Evolutionary conservation across 2,888 invertebrate genomes (phyloP).

Genomic region (Laspeyria flexula): DNA sequence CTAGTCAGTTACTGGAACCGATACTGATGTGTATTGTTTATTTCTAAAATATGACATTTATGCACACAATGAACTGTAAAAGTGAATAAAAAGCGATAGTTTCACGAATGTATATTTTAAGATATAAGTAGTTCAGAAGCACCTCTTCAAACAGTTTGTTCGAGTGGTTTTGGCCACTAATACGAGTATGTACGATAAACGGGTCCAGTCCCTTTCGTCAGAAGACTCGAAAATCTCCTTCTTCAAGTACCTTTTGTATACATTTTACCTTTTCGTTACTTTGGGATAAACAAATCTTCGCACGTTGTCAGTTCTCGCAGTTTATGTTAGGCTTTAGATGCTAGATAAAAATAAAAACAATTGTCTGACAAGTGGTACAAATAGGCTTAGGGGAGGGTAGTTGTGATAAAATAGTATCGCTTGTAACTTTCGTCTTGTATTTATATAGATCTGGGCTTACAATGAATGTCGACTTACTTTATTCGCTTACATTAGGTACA

Average conservation of each 20-base stretch:
- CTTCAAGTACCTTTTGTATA: slow-evolving; percentile 11
- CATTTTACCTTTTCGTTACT: slow-evolving; percentile 6
- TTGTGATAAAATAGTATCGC: not conserved
- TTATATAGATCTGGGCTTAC: no score
- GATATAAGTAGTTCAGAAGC: not conserved
- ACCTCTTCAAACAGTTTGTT: slow-evolving; percentile 6
- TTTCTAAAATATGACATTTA: no score
- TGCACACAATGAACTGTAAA: not conserved
- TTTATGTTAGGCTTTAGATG: not conserved
- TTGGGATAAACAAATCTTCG: slow-evolving; percentile 12
- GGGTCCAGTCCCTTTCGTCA: slow-evolving; percentile 8
- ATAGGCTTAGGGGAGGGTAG: not conserved
- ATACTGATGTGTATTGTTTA: slow-evolving; percentile 25
- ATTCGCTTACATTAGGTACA: not conserved
- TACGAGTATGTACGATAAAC: slow-evolving; percentile 8
- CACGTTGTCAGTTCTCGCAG: slow-evolving; percentile 4
- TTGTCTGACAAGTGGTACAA: not conserved
- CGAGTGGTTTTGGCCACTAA: slow-evolving; percentile 4
- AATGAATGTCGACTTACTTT: no score
- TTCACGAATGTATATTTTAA: slow-evolving; percentile 21
- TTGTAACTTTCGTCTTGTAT: not conserved
- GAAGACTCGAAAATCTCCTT: slow-evolving; percentile 15
- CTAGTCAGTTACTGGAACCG: not conserved
- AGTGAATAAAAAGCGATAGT: slow-evolving; percentile 6
- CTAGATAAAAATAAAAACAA: slow-evolving; percentile 1